A percentile compares a stretch with the other conserved stretches of the same genome.
These are phyloP conservation scores for Augochlorella aurata DNA, from an alignment of 2,888 invertebrate genomes.

Conservation along the genomic window DNA sequence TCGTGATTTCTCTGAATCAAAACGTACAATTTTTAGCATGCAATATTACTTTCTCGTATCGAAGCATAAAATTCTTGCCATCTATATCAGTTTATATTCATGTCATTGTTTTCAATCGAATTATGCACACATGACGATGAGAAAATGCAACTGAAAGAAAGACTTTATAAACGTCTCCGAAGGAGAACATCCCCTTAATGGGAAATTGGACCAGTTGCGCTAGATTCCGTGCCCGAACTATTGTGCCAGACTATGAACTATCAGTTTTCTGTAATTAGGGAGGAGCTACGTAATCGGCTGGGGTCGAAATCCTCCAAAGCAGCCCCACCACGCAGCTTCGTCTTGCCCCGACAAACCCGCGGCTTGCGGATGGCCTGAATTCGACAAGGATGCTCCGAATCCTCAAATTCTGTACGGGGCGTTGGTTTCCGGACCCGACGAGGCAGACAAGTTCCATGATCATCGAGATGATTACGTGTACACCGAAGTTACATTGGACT, in stretches of 20 bases:
- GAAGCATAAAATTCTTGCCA: too few species aligned
- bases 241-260: background rate
- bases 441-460: slow-evolving; percentile 83
- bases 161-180: too few species aligned
- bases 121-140: too few species aligned
- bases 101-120: too few species aligned
- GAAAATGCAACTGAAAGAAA: too few species aligned
- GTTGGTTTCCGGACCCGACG: slow-evolving; percentile 84
- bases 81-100: too few species aligned
- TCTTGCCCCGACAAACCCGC: slow-evolving; percentile 83
- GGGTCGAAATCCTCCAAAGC: slow-evolving; percentile 83
- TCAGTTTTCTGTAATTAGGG: slow-evolving; percentile 71
- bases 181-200: background rate
- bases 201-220: background rate
- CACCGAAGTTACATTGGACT: slow-evolving; percentile 84
- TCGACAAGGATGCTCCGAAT: slow-evolving; percentile 81
- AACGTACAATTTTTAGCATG: too few species aligned
- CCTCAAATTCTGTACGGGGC: slow-evolving; percentile 84
- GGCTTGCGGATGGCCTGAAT: slow-evolving; percentile 83
- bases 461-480: slow-evolving; percentile 83
- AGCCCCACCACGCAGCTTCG: slow-evolving; percentile 84
- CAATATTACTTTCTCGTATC: too few species aligned
- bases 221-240: background rate
- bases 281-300: slow-evolving; percentile 84
- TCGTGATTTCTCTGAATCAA: too few species aligned